phyloP scores from a whole-genome alignment of 2,113 vertebrate genomes.

The Pollachius pollachius region DNA sequence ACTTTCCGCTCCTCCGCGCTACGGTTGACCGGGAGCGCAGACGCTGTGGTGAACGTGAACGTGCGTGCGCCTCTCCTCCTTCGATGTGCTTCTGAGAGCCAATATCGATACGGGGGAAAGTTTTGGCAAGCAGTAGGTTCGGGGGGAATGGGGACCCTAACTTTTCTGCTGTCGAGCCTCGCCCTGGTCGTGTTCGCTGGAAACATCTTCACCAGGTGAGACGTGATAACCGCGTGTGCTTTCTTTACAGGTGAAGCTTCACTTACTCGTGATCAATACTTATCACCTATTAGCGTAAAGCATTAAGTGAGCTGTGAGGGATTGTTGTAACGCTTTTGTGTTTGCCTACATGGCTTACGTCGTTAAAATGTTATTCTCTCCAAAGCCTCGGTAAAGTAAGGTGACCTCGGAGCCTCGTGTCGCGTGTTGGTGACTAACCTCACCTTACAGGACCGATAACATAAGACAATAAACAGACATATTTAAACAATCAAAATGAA shows the following conservation, averaged over 20 bases:
- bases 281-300: too few relatives aligned
- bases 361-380: too few relatives aligned
- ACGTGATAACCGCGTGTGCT: background rate
- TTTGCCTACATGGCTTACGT: background rate
- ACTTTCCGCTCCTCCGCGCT: too few relatives aligned
- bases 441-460: too few relatives aligned
- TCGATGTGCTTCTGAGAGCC: background rate
- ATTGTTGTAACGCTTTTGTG: background rate
- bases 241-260: conserved; percentile 22
- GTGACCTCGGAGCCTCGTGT: too few relatives aligned
- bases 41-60: too few relatives aligned
- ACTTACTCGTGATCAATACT: background rate
- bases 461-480: too few relatives aligned
- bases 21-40: too few relatives aligned
- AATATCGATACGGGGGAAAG: conserved; percentile 18
- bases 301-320: background rate
- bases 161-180: conserved; percentile 56
- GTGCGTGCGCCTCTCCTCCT: background rate
- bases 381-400: too few relatives aligned
- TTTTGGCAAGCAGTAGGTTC: conserved; percentile 13
- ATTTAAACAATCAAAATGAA: too few relatives aligned
- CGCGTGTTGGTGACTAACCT: too few relatives aligned
- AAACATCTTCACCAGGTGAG: conserved; percentile 70
- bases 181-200: conserved; percentile 56
- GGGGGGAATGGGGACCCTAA: conserved; percentile 62